Conservation (phyloP, 2,888 invertebrate species). For the Eumerus sabulonum region DNA sequence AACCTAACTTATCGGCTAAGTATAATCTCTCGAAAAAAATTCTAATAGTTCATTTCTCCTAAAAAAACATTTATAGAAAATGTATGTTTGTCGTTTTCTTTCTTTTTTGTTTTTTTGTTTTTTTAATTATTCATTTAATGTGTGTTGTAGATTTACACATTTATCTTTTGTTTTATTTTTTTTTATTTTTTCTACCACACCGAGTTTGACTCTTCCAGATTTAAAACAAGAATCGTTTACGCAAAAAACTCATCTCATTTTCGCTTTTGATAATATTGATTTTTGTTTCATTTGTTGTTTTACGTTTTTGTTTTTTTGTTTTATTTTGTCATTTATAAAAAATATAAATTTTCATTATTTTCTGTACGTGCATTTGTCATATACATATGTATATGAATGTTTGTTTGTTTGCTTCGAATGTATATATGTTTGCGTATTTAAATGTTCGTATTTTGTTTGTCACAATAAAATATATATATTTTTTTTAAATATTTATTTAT, state of each 20-base stretch:
- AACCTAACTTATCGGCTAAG: constrained; percentile 65
- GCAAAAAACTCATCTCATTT: constrained; percentile 49
- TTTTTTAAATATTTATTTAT: constrained; percentile 31
- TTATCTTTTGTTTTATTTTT: constrained; percentile 69
- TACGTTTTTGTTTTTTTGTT: constrained; percentile 25
- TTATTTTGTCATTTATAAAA: constrained; percentile 62
- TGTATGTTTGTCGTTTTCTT: too few species aligned
- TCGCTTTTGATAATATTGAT: constrained; percentile 32
- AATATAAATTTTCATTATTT: constrained; percentile 67
- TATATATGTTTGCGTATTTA: constrained; percentile 70
- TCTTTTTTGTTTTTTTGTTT: too few species aligned
- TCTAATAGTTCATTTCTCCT: constrained; percentile 72
- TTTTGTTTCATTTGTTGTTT: constrained; percentile 49
- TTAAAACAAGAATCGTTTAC: constrained; percentile 60
- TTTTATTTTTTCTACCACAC: constrained; percentile 32
- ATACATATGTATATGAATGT: constrained; percentile 73
- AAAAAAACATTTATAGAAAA: constrained; percentile 72
- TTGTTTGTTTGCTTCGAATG: constrained; percentile 72
- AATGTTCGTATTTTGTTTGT: constrained; percentile 68
- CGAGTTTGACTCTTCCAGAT: constrained; percentile 67
- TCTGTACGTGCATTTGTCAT: constrained; percentile 70
- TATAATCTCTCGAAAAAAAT: constrained; percentile 65
- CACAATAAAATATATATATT: constrained; percentile 66
- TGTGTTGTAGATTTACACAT: constrained; percentile 71
- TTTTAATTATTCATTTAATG: constrained; percentile 55